Evolutionary conservation across 2,113 vertebrate species (phyloP).

Genomic region (Notarius quadriscutis): DNA sequence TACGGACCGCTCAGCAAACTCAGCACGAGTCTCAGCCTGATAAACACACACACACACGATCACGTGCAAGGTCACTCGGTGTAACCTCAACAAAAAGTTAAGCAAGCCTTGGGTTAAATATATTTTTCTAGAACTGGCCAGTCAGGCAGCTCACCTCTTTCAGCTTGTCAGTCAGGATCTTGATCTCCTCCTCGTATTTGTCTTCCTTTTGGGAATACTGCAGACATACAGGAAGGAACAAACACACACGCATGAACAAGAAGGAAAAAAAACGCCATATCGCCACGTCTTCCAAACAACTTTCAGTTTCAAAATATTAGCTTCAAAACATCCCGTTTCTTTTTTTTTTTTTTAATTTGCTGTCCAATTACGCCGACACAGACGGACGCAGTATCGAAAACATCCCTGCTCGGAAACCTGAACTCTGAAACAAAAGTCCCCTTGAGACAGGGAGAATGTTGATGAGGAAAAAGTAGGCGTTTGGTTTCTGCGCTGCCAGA

Average conservation of each 20-base stretch:
- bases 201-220: constrained; percentile 98
- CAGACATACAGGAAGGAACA: constrained; percentile 39
- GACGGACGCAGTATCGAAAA: neutral
- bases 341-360: neutral
- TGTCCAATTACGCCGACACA: too few relatives aligned
- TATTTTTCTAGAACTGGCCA: neutral
- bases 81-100: neutral
- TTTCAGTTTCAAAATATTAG: too few relatives aligned
- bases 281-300: neutral
- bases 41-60: neutral
- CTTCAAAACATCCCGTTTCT: neutral
- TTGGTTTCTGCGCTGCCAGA: neutral
- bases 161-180: constrained; percentile 96
- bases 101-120: neutral
- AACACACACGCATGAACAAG: neutral
- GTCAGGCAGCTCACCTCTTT: constrained; percentile 82
- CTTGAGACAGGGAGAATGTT: neutral
- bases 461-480: neutral
- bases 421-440: neutral
- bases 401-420: neutral
- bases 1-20: constrained; percentile 84
- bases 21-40: constrained; percentile 84
- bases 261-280: neutral
- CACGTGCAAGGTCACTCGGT: neutral
- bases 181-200: constrained; percentile 98